A percentile compares a stretch with the other conserved stretches of the same genome.
Conservation (phyloP, 2,888 invertebrate species). For the Tenthredo mesomela region DNA sequence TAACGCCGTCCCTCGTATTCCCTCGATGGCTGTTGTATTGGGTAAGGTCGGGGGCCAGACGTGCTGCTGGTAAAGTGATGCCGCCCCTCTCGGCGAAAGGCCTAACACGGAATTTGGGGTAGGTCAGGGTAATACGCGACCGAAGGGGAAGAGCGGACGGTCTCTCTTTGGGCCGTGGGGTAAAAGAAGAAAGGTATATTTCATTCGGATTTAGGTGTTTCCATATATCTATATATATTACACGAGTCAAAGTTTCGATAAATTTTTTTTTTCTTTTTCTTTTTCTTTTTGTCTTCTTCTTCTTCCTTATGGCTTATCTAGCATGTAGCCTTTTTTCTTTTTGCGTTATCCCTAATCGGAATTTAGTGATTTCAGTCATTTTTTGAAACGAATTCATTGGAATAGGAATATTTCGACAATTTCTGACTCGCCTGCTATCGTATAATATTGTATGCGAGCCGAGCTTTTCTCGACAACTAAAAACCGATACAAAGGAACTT, state of each 20-base stretch:
- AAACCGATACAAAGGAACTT: conserved; percentile 17
- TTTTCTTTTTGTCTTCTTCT: neutral
- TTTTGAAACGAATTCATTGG: neutral
- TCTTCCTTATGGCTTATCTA: too few relatives aligned
- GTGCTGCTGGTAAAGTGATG: conserved; percentile 69
- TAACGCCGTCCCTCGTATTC: conserved; percentile 58
- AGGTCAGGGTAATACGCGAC: conserved; percentile 63
- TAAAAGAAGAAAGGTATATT: neutral
- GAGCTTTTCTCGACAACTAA: conserved; percentile 14
- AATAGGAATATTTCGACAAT: neutral
- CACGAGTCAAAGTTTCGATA: neutral
- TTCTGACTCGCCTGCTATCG: neutral
- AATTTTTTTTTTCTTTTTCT: neutral
- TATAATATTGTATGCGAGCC: neutral
- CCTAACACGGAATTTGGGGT: conserved; percentile 73
- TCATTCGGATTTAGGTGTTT: neutral
- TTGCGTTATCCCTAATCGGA: neutral
- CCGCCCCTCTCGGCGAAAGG: conserved; percentile 64
- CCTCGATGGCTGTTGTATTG: conserved; percentile 63
- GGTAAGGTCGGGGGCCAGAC: conserved; percentile 75
- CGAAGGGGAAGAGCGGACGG: conserved; percentile 53
- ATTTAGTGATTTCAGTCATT: neutral
- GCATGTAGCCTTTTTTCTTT: neutral
- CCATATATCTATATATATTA: too few relatives aligned
- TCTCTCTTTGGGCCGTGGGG: conserved; percentile 19